Percentiles rank a stretch among this genome's conserved stretches.
phyloP scores from a whole-genome alignment of 2,888 invertebrate species.

The Cephus spinipes region DNA sequence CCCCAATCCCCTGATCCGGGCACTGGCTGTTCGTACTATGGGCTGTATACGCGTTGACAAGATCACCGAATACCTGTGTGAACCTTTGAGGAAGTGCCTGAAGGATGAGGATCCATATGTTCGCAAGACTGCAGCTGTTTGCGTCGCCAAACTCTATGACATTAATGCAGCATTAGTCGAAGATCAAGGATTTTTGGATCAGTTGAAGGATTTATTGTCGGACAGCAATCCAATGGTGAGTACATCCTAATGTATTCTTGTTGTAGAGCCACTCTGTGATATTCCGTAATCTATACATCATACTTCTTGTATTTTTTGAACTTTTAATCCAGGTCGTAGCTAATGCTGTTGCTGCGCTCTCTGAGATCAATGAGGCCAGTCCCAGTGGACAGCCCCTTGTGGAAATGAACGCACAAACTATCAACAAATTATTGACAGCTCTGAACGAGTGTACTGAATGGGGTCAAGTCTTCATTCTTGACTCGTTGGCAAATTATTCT shows the following conservation, averaged over 20 bases:
- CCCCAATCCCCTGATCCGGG: slow-evolving; percentile 98
- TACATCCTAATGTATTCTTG: not conserved
- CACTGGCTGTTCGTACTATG: slow-evolving; percentile 98
- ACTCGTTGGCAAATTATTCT: slow-evolving; percentile 96
- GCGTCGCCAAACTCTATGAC: slow-evolving; percentile 98
- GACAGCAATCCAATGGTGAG: slow-evolving; percentile 99
- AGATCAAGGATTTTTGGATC: slow-evolving; percentile 96
- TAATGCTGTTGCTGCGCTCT: slow-evolving; percentile 97
- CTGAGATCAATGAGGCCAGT: slow-evolving; percentile 98
- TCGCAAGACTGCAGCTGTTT: slow-evolving; percentile 98
- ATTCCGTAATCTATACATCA: too few species aligned
- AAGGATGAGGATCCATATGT: slow-evolving; percentile 98
- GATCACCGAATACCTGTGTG: slow-evolving; percentile 99
- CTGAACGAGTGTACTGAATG: slow-evolving; percentile 99
- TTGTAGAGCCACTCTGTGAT: not conserved
- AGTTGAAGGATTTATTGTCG: slow-evolving; percentile 94
- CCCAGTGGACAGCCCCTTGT: slow-evolving; percentile 94
- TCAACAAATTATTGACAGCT: slow-evolving; percentile 97
- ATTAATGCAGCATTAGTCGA: slow-evolving; percentile 79
- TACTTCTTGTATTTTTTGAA: slow-evolving; percentile 12
- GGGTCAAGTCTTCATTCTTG: slow-evolving; percentile 98
- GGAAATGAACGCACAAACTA: slow-evolving; percentile 96
- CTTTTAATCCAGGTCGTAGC: slow-evolving; percentile 80
- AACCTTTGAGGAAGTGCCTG: slow-evolving; percentile 93
- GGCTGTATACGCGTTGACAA: slow-evolving; percentile 99